Percentiles rank a stretch among this genome's conserved stretches.
phyloP scores from a whole-genome alignment of 2,888 invertebrate genomes.

The Cataglyphis cursor region DNA sequence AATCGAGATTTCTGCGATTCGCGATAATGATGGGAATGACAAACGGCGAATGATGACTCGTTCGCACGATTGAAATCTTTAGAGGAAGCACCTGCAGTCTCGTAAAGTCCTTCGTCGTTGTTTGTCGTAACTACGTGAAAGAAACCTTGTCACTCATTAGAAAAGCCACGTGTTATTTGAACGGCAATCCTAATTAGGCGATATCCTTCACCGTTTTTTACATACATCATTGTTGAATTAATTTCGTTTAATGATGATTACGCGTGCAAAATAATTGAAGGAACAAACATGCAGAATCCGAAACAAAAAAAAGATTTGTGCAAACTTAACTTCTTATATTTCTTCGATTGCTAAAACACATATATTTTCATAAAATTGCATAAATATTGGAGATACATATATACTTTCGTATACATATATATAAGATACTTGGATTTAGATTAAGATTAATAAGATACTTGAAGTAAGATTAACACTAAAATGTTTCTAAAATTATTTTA shows the following conservation, averaged over 20 bases:
- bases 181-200: conserved; percentile 45
- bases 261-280: neutral
- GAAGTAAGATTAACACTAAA: too few relatives aligned
- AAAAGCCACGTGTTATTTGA: conserved; percentile 60
- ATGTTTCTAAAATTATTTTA: too few relatives aligned
- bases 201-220: neutral
- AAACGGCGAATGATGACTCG: conserved; percentile 35
- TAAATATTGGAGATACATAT: neutral
- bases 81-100: conserved; percentile 54
- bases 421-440: too few relatives aligned
- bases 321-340: neutral
- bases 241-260: neutral
- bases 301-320: neutral
- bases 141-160: conserved; percentile 62
- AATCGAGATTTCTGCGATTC: conserved; percentile 16
- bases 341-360: neutral
- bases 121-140: conserved; percentile 65
- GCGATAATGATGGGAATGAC: conserved; percentile 26
- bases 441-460: too few relatives aligned
- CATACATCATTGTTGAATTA: neutral
- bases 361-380: neutral
- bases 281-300: neutral
- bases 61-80: conserved; percentile 63
- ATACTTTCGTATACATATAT: too few relatives aligned
- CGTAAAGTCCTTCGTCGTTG: conserved; percentile 61